Conservation (phyloP, 2,113 vertebrate genomes). For the zebrafish (Danio rerio) region DNA sequence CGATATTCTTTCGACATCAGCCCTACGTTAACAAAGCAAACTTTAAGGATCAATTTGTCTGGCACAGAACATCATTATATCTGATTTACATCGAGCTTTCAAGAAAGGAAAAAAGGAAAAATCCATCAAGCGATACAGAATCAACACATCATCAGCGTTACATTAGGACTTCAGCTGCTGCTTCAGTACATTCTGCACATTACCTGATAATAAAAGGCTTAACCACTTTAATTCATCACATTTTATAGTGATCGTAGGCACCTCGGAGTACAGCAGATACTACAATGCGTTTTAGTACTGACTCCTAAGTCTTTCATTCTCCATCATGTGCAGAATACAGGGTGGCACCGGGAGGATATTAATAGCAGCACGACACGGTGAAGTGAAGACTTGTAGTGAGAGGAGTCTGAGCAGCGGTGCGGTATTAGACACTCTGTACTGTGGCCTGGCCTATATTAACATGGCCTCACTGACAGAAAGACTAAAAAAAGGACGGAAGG, state of each 20-base stretch:
- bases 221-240: slow-evolving; percentile 10
- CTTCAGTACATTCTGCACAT: not conserved
- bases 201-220: slow-evolving; percentile 14
- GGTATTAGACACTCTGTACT: slow-evolving; percentile 57
- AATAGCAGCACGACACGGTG: slow-evolving; percentile 64
- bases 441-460: slow-evolving; percentile 30
- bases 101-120: not conserved
- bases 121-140: not conserved
- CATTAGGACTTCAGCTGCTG: slow-evolving; percentile 8
- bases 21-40: not conserved
- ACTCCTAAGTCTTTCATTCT: slow-evolving; percentile 51
- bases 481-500: not conserved
- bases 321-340: slow-evolving; percentile 53
- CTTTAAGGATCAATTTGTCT: not conserved
- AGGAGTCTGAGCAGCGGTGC: slow-evolving; percentile 68
- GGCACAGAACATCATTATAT: not conserved
- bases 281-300: slow-evolving; percentile 26
- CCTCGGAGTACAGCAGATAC: not conserved
- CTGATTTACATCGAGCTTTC: not conserved
- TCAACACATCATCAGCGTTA: not conserved
- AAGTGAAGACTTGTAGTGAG: slow-evolving; percentile 65
- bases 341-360: slow-evolving; percentile 58
- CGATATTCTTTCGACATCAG: slow-evolving; percentile 3
- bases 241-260: not conserved
- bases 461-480: not conserved